Percentiles rank a stretch among this genome's conserved stretches.
phyloP scores from a whole-genome alignment of 2,113 vertebrate species.

The Lepus americanus region DNA sequence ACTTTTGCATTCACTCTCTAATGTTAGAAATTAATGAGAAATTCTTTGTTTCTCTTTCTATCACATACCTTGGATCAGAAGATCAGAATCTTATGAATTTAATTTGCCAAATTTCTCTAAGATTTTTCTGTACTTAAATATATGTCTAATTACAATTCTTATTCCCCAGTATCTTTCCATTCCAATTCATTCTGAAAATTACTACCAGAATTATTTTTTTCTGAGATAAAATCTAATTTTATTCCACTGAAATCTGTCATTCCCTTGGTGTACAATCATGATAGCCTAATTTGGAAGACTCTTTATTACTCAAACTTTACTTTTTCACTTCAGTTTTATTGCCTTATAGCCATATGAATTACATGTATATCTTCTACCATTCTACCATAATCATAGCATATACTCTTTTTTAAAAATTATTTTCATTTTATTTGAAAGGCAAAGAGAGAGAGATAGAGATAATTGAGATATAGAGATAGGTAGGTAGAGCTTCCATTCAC shows the following conservation, averaged over 20 bases:
- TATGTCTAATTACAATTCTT: not conserved
- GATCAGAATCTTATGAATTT: not conserved
- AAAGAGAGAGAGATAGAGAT: too few relatives aligned
- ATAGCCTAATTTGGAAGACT: not conserved
- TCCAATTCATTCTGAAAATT: not conserved
- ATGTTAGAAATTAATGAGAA: not conserved
- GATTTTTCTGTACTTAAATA: not conserved
- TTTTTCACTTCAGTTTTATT: not conserved
- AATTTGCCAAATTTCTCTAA: not conserved
- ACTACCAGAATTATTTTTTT: not conserved
- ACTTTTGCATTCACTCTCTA: not conserved
- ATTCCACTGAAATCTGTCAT: not conserved
- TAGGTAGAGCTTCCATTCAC: too few relatives aligned
- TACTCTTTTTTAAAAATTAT: too few relatives aligned
- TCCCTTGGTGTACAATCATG: not conserved
- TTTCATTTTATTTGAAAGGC: too few relatives aligned
- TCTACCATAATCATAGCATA: not conserved
- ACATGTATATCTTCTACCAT: not conserved
- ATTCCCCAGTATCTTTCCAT: not conserved
- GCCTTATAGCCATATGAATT: not conserved
- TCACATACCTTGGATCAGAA: not conserved
- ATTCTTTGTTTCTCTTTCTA: not conserved
- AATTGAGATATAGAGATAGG: too few relatives aligned
- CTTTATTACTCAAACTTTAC: not conserved
- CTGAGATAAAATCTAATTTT: conserved; percentile 23